Conservation (phyloP, 2,113 vertebrate species). For the Alaudala cheleensis region DNA sequence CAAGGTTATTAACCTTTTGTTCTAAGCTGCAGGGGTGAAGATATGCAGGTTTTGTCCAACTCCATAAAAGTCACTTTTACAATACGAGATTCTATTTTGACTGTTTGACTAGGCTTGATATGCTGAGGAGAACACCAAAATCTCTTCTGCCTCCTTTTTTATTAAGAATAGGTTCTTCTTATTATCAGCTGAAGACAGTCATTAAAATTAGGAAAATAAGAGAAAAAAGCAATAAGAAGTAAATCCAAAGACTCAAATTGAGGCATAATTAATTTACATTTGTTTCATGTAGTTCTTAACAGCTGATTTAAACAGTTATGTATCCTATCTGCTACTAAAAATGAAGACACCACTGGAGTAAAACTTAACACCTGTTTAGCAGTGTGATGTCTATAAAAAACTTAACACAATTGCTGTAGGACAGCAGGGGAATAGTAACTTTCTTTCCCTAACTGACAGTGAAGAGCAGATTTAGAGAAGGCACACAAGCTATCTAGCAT, state of each 20-base stretch:
- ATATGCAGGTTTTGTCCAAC: neutral
- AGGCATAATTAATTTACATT: neutral
- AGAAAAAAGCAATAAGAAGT: neutral
- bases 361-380: slow-evolving; percentile 62
- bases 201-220: neutral
- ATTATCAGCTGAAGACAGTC: neutral
- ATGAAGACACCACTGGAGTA: slow-evolving; percentile 23
- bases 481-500: neutral
- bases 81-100: neutral
- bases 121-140: neutral
- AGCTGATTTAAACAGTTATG: slow-evolving; percentile 23
- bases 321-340: slow-evolving; percentile 27
- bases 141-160: neutral
- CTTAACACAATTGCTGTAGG: slow-evolving; percentile 2
- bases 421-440: slow-evolving; percentile 41
- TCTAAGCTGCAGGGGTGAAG: neutral
- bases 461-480: neutral
- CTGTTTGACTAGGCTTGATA: neutral
- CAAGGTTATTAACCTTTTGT: neutral
- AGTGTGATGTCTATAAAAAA: slow-evolving; percentile 47
- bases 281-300: neutral
- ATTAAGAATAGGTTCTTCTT: neutral
- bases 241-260: neutral
- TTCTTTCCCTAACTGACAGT: neutral
- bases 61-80: neutral